Conservation (phyloP, 1,140 invertebrate genomes). For the Nasonia giraulti region DNA sequence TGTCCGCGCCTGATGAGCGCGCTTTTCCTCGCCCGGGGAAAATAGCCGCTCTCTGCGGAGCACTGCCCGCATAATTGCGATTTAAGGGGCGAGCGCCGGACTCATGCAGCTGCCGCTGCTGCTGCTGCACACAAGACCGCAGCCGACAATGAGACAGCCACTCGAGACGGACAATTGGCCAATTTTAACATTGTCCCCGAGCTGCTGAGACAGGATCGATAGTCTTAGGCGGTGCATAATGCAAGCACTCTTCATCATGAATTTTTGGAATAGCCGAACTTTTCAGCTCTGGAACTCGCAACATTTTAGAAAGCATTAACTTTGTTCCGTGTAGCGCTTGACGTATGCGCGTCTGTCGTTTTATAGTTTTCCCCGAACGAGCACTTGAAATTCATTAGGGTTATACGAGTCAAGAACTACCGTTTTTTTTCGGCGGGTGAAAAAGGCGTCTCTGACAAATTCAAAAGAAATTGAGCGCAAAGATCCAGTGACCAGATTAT, state of each 20-base stretch:
- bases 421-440: not conserved
- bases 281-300: not conserved
- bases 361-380: too few species aligned
- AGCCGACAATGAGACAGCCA: conserved; percentile 51
- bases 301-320: not conserved
- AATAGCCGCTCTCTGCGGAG: conserved; percentile 31
- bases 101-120: conserved; percentile 55
- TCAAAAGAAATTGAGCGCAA: not conserved
- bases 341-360: not conserved
- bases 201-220: not conserved
- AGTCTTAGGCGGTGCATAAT: not conserved
- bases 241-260: conserved; percentile 9
- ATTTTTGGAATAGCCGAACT: not conserved
- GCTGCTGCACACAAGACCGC: conserved; percentile 51
- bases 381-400: too few species aligned
- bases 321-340: not conserved
- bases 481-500: not conserved
- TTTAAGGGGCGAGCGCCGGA: conserved; percentile 53
- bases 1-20: not conserved
- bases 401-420: too few species aligned
- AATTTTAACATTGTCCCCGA: conserved; percentile 35
- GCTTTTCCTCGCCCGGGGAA: not conserved
- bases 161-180: conserved; percentile 56
- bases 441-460: not conserved
- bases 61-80: conserved; percentile 59